These are phyloP conservation scores for Leptinotarsa undecemlineata DNA, from an alignment of 1,140 invertebrate genomes.

Conservation along the genomic window DNA sequence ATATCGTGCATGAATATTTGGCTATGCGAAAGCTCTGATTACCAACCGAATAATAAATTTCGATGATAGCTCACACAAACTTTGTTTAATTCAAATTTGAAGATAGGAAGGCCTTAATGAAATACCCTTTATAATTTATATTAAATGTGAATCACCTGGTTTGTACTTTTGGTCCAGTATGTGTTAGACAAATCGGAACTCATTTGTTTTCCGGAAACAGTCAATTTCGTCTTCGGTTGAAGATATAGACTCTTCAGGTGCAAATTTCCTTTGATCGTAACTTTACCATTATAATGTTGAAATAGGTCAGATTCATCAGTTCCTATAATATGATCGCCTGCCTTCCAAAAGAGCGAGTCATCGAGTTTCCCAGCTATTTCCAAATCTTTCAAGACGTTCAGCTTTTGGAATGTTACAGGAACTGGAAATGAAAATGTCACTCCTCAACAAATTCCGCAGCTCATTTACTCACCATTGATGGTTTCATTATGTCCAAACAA, in stretches of 20 bases:
- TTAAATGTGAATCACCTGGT: slow-evolving; percentile 34
- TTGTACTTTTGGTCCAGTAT: slow-evolving; percentile 49
- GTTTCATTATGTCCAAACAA: slow-evolving; percentile 25
- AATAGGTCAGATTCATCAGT: slow-evolving; percentile 44
- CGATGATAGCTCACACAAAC: too few relatives aligned
- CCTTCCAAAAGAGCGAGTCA: slow-evolving; percentile 30
- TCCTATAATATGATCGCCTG: slow-evolving; percentile 35
- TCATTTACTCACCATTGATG: slow-evolving; percentile 19
- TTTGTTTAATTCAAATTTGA: too few relatives aligned
- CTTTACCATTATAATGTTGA: slow-evolving; percentile 43
- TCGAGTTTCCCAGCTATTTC: slow-evolving; percentile 33
- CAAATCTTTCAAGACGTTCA: slow-evolving; percentile 40
- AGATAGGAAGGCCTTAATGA: too few relatives aligned
- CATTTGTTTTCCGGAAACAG: slow-evolving; percentile 38
- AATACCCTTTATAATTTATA: too few relatives aligned
- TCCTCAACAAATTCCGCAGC: not conserved
- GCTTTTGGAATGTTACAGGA: slow-evolving; percentile 38
- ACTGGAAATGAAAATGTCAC: slow-evolving; percentile 26
- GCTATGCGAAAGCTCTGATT: too few relatives aligned
- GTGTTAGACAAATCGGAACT: slow-evolving; percentile 32
- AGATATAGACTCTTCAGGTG: slow-evolving; percentile 38
- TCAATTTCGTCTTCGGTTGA: slow-evolving; percentile 30
- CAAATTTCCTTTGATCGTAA: slow-evolving; percentile 46
- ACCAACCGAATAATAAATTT: too few relatives aligned
- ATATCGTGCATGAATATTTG: too few relatives aligned